Evolutionary conservation across 2,888 invertebrate species (phyloP).

Genomic region (Phengaris arion): DNA sequence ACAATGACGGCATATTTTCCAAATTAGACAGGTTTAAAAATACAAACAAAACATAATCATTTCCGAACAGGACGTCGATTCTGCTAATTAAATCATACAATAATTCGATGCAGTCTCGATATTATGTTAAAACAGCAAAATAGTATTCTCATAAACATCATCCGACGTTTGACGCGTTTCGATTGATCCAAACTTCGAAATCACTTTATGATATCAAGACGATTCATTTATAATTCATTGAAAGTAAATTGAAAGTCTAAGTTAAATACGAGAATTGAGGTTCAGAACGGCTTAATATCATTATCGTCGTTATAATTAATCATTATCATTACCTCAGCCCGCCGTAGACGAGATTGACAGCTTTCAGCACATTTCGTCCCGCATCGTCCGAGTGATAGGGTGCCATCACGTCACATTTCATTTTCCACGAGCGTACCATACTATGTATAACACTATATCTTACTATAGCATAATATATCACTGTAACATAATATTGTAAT

Average conservation of each 20-base stretch:
- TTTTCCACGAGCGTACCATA: conserved; percentile 6
- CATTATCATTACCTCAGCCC: conserved; percentile 5
- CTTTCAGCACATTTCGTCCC: conserved; percentile 6
- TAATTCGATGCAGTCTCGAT: too few species aligned
- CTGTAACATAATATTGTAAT: not conserved
- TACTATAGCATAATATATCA: conserved; percentile 13
- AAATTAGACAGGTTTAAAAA: not conserved
- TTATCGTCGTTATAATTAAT: not conserved
- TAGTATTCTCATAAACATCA: too few species aligned
- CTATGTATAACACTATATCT: conserved; percentile 1
- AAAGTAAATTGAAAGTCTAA: too few species aligned
- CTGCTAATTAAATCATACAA: too few species aligned
- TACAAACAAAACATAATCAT: not conserved
- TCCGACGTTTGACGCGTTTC: too few species aligned
- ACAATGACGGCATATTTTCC: not conserved
- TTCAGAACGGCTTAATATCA: not conserved
- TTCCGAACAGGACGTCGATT: too few species aligned
- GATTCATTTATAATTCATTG: too few species aligned
- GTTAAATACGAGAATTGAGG: too few species aligned
- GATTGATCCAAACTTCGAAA: too few species aligned
- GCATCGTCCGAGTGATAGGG: conserved; percentile 17
- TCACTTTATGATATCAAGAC: too few species aligned
- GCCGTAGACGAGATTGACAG: conserved; percentile 9
- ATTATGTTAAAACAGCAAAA: too few species aligned
- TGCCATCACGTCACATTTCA: conserved; percentile 23